These are phyloP conservation scores for Cabera pusaria DNA, from an alignment of 2,888 invertebrate genomes.

Conservation along the genomic window DNA sequence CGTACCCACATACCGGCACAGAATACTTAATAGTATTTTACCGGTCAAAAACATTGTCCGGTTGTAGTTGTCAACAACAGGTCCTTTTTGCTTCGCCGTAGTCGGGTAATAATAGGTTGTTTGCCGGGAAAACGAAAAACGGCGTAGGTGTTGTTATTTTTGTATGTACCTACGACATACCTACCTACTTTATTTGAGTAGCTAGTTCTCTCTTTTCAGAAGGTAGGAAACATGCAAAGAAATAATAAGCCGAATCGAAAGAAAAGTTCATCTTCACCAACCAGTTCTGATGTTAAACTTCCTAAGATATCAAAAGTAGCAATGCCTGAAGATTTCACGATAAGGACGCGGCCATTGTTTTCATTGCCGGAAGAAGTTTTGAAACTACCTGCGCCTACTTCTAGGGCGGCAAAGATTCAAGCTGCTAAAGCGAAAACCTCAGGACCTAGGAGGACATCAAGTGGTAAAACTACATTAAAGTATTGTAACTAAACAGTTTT, in stretches of 20 bases:
- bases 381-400: constrained; percentile 66
- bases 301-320: constrained; percentile 80
- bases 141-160: too few species aligned
- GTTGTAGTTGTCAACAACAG: too few species aligned
- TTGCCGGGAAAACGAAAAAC: too few species aligned
- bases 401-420: constrained; percentile 58
- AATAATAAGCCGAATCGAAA: constrained; percentile 62
- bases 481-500: too few species aligned
- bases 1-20: too few species aligned
- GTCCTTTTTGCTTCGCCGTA: too few species aligned
- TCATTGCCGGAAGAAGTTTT: constrained; percentile 85
- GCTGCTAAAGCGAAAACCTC: constrained; percentile 43
- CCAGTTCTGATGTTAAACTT: constrained; percentile 74
- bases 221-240: constrained; percentile 37
- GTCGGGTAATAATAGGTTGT: too few species aligned
- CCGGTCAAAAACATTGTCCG: too few species aligned
- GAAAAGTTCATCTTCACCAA: constrained; percentile 63
- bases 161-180: too few species aligned
- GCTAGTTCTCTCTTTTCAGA: constrained; percentile 4
- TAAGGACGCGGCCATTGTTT: constrained; percentile 82
- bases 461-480: too few species aligned
- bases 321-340: constrained; percentile 83
- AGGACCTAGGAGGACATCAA: constrained; percentile 53
- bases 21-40: too few species aligned
- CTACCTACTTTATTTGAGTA: too few species aligned